These are phyloP conservation scores for Coregonus sp. DNA, from an alignment of 2,797 vertebrate species.

Conservation along the genomic window DNA sequence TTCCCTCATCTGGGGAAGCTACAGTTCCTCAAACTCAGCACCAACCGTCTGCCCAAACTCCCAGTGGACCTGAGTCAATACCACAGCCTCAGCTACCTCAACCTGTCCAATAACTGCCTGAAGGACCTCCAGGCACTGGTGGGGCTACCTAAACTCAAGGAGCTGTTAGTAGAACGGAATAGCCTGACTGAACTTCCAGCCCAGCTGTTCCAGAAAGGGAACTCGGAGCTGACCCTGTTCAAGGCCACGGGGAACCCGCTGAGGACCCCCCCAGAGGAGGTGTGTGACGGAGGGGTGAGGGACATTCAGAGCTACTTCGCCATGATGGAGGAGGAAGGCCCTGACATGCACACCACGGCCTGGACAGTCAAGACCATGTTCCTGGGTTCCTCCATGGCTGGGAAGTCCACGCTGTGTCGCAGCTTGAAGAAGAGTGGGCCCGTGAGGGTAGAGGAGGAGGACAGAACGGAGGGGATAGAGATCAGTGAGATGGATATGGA, in stretches of 20 bases:
- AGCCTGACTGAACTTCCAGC: conserved; percentile 66
- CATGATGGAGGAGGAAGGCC: conserved; percentile 63
- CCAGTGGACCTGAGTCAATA: conserved; percentile 71
- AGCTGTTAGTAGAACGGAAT: conserved; percentile 73
- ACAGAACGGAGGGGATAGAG: conserved; percentile 74
- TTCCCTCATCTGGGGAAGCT: conserved; percentile 66
- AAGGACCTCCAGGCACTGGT: conserved; percentile 58
- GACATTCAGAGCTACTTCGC: conserved; percentile 74
- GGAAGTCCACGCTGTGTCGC: conserved; percentile 78
- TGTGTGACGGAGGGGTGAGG: conserved; percentile 72
- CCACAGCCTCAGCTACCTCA: conserved; percentile 67
- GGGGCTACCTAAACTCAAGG: conserved; percentile 58
- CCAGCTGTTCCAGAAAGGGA: conserved; percentile 60
- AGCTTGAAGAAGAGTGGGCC: conserved; percentile 62
- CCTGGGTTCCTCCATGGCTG: conserved; percentile 74
- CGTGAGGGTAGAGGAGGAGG: conserved; percentile 57
- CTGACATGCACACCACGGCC: conserved; percentile 32
- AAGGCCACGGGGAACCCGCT: conserved; percentile 71
- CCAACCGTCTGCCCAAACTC: conserved; percentile 65
- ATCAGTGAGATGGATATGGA: conserved; percentile 67
- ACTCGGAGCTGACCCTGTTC: conserved; percentile 58
- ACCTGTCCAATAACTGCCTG: conserved; percentile 74
- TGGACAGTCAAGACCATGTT: conserved; percentile 79
- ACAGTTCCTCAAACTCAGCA: conserved; percentile 70
- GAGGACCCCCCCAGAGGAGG: conserved; percentile 69